Evolutionary conservation across 2,113 vertebrate genomes (phyloP).

Genomic region (Platichthys stellatus): DNA sequence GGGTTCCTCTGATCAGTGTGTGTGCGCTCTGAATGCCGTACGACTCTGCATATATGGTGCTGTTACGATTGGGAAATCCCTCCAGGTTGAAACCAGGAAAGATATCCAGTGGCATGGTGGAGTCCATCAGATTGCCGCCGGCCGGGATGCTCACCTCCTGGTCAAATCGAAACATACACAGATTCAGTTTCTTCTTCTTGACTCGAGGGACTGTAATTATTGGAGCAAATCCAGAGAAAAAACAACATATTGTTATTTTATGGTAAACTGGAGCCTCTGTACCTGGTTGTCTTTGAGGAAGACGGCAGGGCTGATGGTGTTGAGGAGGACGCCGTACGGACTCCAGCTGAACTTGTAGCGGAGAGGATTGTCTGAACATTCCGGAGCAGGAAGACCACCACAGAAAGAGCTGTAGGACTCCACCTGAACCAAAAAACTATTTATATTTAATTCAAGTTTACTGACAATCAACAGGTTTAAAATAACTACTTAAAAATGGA

Average conservation of each 20-base stretch:
- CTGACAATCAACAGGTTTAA: not conserved
- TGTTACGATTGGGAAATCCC: constrained; percentile 96
- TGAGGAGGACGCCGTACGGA: constrained; percentile 91
- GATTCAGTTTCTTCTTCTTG: not conserved
- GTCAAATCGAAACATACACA: not conserved
- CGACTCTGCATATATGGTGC: constrained; percentile 88
- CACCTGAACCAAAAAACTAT: constrained; percentile 79
- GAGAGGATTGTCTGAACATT: constrained; percentile 94
- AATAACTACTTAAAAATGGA: not conserved
- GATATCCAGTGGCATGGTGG: constrained; percentile 87
- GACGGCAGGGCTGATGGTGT: constrained; percentile 89
- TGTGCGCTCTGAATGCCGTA: constrained; percentile 92
- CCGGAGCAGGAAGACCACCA: constrained; percentile 93
- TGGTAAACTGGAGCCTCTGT: constrained; percentile 9
- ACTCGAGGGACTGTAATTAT: not conserved
- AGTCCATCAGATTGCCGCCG: constrained; percentile 88
- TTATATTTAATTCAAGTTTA: not conserved
- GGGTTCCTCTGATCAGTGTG: constrained; percentile 92
- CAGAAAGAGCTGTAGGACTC: constrained; percentile 94
- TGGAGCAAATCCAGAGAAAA: not conserved
- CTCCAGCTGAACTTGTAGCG: constrained; percentile 99
- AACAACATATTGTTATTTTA: not conserved
- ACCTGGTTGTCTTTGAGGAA: constrained; percentile 91
- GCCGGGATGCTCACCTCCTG: constrained; percentile 84
- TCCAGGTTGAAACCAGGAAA: constrained; percentile 94